phyloP scores from a whole-genome alignment of 64 coral and sea anemone genomes.

The Pachyseris speciosa region DNA sequence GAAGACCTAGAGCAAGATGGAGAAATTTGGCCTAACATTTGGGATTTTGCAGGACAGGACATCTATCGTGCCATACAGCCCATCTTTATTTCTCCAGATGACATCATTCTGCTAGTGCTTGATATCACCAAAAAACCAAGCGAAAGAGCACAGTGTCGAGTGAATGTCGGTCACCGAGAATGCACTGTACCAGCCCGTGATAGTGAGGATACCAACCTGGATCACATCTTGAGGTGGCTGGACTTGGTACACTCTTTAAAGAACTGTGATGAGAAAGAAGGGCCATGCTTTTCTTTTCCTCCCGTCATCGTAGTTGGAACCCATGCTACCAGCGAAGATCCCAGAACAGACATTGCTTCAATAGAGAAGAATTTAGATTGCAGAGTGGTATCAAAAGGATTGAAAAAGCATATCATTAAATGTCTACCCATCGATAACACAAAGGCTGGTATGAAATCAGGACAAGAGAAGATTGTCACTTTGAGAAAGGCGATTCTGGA shows the following conservation, averaged over 20 bases:
- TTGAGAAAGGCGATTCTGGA: not conserved
- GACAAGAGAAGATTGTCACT: not conserved
- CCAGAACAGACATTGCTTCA: not conserved
- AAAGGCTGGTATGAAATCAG: not conserved
- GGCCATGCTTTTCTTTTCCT: not conserved
- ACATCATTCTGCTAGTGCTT: not conserved
- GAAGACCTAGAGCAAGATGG: too few species aligned
- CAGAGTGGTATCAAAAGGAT: too few species aligned
- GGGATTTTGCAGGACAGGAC: not conserved
- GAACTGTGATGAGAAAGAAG: not conserved
- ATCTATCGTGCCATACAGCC: constrained; percentile 10
- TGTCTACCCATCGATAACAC: not conserved
- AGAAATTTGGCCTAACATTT: not conserved
- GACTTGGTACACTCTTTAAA: not conserved
- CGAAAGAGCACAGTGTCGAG: not conserved
- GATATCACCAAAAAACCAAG: not conserved
- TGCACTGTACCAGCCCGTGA: not conserved
- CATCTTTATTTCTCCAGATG: not conserved
- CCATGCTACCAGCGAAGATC: not conserved
- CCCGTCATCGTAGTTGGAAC: not conserved
- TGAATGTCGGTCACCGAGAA: not conserved
- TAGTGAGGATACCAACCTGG: not conserved
- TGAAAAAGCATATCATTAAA: not conserved
- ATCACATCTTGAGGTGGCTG: constrained; percentile 6
- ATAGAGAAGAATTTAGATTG: not conserved